phyloP scores from a whole-genome alignment of 2,797 vertebrate species.

The Myotis pilosus region DNA sequence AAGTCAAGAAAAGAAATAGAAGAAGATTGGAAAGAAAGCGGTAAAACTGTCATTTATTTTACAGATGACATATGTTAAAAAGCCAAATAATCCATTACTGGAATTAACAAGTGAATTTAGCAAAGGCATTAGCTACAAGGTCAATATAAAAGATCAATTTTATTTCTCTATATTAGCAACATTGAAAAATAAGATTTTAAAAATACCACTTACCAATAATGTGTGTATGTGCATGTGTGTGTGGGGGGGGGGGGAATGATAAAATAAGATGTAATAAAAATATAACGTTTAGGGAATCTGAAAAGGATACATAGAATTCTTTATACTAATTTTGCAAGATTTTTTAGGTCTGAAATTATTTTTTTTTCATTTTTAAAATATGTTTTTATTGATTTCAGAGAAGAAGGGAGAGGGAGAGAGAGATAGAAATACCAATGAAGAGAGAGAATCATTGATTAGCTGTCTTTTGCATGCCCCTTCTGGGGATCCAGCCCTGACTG shows the following conservation, averaged over 20 bases:
- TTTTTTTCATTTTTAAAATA: not conserved
- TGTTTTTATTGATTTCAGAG: no score
- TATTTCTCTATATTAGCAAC: not conserved
- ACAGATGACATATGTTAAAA: not conserved
- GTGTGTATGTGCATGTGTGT: not conserved
- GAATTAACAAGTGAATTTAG: not conserved
- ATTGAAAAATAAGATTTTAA: not conserved
- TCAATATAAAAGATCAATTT: not conserved
- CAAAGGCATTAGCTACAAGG: not conserved
- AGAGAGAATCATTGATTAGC: no score
- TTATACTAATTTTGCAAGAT: not conserved
- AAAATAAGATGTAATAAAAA: conserved; percentile 33
- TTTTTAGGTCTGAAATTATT: not conserved
- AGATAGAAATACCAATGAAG: no score
- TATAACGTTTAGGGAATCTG: not conserved
- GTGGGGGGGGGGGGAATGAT: not conserved
- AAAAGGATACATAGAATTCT: not conserved
- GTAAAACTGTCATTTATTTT: not conserved
- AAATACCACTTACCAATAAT: not conserved
- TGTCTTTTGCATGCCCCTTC: no score
- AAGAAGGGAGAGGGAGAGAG: no score
- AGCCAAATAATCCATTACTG: not conserved
- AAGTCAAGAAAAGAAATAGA: not conserved
- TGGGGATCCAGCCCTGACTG: no score
- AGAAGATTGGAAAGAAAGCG: not conserved